phyloP scores from a whole-genome alignment of 2,888 invertebrate genomes.

The Gastracanthus pulcherrimus region DNA sequence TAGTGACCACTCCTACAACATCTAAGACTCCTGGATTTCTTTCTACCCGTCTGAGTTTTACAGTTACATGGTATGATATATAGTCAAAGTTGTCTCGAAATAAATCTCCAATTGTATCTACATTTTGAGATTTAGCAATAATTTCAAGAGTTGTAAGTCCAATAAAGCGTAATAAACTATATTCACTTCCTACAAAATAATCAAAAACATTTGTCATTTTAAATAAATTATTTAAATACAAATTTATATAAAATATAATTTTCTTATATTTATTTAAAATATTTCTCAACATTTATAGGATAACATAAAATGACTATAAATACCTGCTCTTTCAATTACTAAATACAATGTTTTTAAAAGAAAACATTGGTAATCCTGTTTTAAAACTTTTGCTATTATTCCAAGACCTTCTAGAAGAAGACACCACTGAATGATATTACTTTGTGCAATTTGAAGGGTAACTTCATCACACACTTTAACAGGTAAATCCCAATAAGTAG shows the following conservation, averaged over 20 bases:
- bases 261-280: too few relatives aligned
- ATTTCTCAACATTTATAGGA: too few relatives aligned
- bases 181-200: slow-evolving; percentile 81
- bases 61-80: slow-evolving; percentile 84
- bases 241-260: background rate
- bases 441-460: slow-evolving; percentile 78
- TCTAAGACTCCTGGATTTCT: slow-evolving; percentile 84
- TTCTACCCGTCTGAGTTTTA: slow-evolving; percentile 82
- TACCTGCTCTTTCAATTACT: slow-evolving; percentile 86
- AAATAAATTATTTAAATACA: too few relatives aligned
- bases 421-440: slow-evolving; percentile 84
- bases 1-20: slow-evolving; percentile 86
- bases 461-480: slow-evolving; percentile 65
- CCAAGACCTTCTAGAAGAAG: slow-evolving; percentile 86
- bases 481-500: slow-evolving; percentile 71
- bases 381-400: slow-evolving; percentile 80
- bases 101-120: slow-evolving; percentile 80
- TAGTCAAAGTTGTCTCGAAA: slow-evolving; percentile 86
- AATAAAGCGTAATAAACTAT: slow-evolving; percentile 82
- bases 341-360: slow-evolving; percentile 84
- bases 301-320: too few relatives aligned
- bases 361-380: slow-evolving; percentile 80
- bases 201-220: background rate
- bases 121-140: slow-evolving; percentile 81
- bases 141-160: slow-evolving; percentile 81